These are phyloP conservation scores for Astreopora myriophthalma DNA, from an alignment of 64 coral and sea anemone species.

Conservation along the genomic window DNA sequence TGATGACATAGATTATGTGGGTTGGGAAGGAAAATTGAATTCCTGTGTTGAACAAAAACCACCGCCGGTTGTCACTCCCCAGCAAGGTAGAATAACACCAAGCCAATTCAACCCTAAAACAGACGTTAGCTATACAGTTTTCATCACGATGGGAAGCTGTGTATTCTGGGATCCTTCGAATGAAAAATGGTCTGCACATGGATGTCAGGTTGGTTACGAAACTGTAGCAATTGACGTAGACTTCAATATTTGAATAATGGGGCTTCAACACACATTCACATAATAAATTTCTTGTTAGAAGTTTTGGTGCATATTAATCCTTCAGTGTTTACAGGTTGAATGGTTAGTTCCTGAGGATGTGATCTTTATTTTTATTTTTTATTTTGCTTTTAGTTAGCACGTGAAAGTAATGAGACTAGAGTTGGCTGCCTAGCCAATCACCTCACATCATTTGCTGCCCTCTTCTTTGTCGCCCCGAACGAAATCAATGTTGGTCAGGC, in stretches of 20 bases:
- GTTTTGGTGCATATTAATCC: no score
- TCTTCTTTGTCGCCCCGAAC: conserved; percentile 61
- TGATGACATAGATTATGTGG: no score
- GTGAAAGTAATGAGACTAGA: not conserved
- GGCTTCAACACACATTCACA: no score
- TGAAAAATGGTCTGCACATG: conserved; percentile 59
- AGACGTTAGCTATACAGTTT: conserved; percentile 69
- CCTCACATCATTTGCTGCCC: conserved; percentile 46
- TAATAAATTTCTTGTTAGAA: no score
- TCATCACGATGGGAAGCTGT: conserved; percentile 36
- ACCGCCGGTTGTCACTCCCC: conserved; percentile 45
- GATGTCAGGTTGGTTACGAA: conserved; percentile 45
- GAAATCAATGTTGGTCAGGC: conserved; percentile 33
- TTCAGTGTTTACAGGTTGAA: no score
- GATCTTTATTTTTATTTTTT: not conserved
- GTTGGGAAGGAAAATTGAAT: not conserved
- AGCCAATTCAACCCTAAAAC: conserved; percentile 43
- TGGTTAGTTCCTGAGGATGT: no score
- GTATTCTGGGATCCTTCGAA: conserved; percentile 63
- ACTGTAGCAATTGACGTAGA: not conserved
- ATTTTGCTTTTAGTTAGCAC: not conserved
- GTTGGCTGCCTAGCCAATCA: conserved; percentile 45
- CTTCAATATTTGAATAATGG: no score
- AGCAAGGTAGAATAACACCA: not conserved
- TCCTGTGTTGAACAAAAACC: conserved; percentile 78